These are phyloP conservation scores for Neopipo cinnamomea DNA, from an alignment of 2,113 vertebrate species.

Conservation along the genomic window DNA sequence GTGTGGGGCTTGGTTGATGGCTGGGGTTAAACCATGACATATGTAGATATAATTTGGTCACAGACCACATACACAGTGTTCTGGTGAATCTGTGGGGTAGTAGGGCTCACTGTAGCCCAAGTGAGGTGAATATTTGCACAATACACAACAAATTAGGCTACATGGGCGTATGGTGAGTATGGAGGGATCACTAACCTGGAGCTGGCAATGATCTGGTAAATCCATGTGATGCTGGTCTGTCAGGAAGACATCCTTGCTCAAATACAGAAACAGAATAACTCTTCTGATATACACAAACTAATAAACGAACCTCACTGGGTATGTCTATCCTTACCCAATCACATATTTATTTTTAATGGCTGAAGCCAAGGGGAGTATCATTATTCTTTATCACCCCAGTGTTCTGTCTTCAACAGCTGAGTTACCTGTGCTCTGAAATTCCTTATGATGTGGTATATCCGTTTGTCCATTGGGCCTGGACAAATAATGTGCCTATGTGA, in stretches of 20 bases:
- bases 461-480: not conserved
- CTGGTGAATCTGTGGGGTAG: not conserved
- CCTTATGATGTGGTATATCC: not conserved
- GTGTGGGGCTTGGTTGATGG: not conserved
- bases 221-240: not conserved
- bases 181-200: not conserved
- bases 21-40: not conserved
- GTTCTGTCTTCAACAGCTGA: not conserved
- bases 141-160: not conserved
- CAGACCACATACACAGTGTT: not conserved
- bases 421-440: not conserved
- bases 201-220: not conserved
- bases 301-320: not conserved
- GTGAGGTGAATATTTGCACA: not conserved
- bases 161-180: not conserved
- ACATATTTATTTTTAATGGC: not conserved
- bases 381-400: not conserved
- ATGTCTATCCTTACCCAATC: not conserved
- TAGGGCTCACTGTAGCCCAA: not conserved
- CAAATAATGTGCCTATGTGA: not conserved
- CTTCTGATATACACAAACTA: not conserved
- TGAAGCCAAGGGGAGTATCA: not conserved
- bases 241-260: not conserved
- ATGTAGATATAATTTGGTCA: not conserved
- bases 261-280: not conserved